A percentile compares a stretch with the other conserved stretches of the same genome.
Conservation (phyloP, 2,113 vertebrate genomes). For the Arenaria interpres region DNA sequence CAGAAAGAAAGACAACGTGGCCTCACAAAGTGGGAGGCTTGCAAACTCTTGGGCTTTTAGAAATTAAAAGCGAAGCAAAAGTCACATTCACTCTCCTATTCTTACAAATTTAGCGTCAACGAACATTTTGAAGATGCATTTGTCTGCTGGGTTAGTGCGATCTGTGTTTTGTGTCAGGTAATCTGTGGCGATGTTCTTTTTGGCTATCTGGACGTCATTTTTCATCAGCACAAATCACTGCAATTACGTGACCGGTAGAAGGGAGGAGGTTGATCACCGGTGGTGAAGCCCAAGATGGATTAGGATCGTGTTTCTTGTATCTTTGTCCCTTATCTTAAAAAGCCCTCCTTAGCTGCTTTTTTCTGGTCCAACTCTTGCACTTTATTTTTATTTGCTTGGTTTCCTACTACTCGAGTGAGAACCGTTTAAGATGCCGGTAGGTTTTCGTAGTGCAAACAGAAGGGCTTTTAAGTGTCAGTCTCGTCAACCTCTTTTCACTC, state of each 20-base stretch:
- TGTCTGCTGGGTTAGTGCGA: neutral
- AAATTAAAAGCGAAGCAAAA: conserved; percentile 25
- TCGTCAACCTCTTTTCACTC: neutral
- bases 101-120: neutral
- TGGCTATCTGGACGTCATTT: conserved; percentile 81
- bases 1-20: conserved; percentile 62
- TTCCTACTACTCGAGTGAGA: conserved; percentile 26
- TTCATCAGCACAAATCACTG: conserved; percentile 87
- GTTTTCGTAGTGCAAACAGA: neutral
- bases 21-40: conserved; percentile 38
- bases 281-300: conserved; percentile 73
- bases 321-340: conserved; percentile 83
- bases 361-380: conserved; percentile 56
- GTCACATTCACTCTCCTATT: conserved; percentile 15
- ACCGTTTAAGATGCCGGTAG: neutral
- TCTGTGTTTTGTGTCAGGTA: conserved; percentile 61
- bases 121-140: conserved; percentile 14
- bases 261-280: conserved; percentile 63
- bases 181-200: conserved; percentile 76
- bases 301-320: conserved; percentile 78
- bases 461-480: neutral
- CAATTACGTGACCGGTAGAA: conserved; percentile 80
- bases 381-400: conserved; percentile 23
- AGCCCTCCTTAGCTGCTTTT: conserved; percentile 75
- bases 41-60: conserved; percentile 24